A percentile compares a stretch with the other conserved stretches of the same genome.
Evolutionary conservation across 1,140 invertebrate genomes (phyloP).

Genomic region (Heliothis subflexa): DNA sequence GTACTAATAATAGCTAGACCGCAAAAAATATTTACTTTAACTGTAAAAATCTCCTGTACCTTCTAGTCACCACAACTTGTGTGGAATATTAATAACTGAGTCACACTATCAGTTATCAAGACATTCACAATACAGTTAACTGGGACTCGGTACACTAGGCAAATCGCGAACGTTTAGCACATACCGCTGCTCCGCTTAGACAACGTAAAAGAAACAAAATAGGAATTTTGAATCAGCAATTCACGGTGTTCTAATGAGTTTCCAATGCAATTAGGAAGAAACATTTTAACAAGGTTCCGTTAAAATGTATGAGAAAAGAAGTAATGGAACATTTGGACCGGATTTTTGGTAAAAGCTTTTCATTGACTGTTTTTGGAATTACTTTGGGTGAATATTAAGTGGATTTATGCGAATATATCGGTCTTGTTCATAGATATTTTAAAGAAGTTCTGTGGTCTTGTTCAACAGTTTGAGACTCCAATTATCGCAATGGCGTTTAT

Average conservation of each 20-base stretch:
- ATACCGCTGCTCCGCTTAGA: conserved; percentile 58
- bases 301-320: conserved; percentile 40
- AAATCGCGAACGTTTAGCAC: conserved; percentile 63
- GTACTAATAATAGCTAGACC: too few species aligned
- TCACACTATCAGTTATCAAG: conserved; percentile 23
- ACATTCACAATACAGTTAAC: background rate
- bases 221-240: conserved; percentile 73
- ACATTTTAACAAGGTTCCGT: conserved; percentile 44
- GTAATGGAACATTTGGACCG: conserved; percentile 1
- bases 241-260: conserved; percentile 71
- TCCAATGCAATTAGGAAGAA: conserved; percentile 72
- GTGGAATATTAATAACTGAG: conserved; percentile 22
- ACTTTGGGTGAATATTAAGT: background rate
- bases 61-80: conserved; percentile 14
- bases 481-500: background rate
- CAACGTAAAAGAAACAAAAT: conserved; percentile 69
- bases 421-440: background rate
- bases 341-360: conserved; percentile 15
- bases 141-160: conserved; percentile 10
- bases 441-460: too few species aligned
- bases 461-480: background rate
- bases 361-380: background rate
- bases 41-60: background rate
- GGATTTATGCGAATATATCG: too few species aligned
- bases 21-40: too few species aligned